Conservation (phyloP, 2,888 invertebrate genomes). For the Syrphus vitripennis region DNA sequence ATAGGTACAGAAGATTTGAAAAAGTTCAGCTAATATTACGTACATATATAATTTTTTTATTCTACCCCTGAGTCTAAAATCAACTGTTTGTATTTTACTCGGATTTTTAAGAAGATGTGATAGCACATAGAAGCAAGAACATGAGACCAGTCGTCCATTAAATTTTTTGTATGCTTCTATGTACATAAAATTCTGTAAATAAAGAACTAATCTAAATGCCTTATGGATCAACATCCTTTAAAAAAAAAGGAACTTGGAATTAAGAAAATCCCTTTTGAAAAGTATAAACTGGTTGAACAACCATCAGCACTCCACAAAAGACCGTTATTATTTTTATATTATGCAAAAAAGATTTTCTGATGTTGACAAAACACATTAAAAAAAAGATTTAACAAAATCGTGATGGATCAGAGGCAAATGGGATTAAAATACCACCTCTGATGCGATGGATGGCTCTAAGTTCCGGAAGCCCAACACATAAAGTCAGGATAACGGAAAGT, state of each 20-base stretch:
- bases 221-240: neutral
- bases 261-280: neutral
- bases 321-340: conserved; percentile 17
- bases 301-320: neutral
- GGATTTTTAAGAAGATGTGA: too few species aligned
- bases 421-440: neutral
- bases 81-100: too few species aligned
- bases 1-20: too few species aligned
- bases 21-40: too few species aligned
- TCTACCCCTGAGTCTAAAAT: too few species aligned
- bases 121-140: too few species aligned
- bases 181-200: too few species aligned
- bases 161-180: too few species aligned
- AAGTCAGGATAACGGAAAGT: conserved; percentile 17
- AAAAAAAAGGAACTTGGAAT: neutral
- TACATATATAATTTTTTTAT: too few species aligned
- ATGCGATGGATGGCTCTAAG: neutral
- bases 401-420: neutral
- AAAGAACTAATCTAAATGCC: conserved; percentile 9
- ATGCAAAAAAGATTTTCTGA: conserved; percentile 10
- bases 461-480: neutral
- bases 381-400: neutral
- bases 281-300: neutral
- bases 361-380: conserved; percentile 19
- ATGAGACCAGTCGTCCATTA: too few species aligned